Evolutionary conservation across 2,888 invertebrate species (phyloP), one percentile per base, ranked within the genome.

Genomic region (Chelonus formosanus): DNA sequence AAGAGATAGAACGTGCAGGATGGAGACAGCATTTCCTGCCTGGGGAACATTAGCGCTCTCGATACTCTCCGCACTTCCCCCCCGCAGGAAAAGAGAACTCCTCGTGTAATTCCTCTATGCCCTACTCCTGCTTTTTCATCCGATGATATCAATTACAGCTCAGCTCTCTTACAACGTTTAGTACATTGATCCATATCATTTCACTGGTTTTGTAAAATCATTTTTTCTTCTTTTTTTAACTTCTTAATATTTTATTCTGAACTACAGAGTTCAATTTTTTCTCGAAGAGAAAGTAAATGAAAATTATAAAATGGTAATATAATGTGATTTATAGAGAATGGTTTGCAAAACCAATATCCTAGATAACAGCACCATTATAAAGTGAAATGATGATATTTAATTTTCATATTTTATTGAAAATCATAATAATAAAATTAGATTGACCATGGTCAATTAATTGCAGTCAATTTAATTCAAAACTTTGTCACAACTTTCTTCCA

Each of bases 21-120:
- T 79, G 81, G 81, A 82, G 81, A 82, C 79, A 80, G 80, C 78
- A 80, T 79, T 84, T 83, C 83, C 83, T 82, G 83, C 82, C 83
- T 76, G 76, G 76, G 80, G 81, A 83, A 83, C 83, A 83, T 83
- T 83, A 84, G 81, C 84, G 81, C 81, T 79, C 82, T 80, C 81
- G 78, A 78, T 79, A 80, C 78, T 76, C 80, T 73, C 76, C 74
- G 68, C 73, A 54, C 67, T 65, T 68, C 57, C 65, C 67, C 20
- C 67, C 70, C 43, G 50, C 58, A 65, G 68, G 61, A 67, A 72
- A 70, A 65, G 67, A 65, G 64, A 67, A 68, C 50, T 72, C 68
- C 60, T 66, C 60, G 68, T 48, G 58, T 58, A 59, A 63, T 63
- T 55, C 52, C 54, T 48, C 65, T 60, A 52, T 63, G 7, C 63